A percentile compares a stretch with the other conserved stretches of the same genome.
Conservation (phyloP, 1,140 invertebrate species). For the Lethrus apterus region DNA sequence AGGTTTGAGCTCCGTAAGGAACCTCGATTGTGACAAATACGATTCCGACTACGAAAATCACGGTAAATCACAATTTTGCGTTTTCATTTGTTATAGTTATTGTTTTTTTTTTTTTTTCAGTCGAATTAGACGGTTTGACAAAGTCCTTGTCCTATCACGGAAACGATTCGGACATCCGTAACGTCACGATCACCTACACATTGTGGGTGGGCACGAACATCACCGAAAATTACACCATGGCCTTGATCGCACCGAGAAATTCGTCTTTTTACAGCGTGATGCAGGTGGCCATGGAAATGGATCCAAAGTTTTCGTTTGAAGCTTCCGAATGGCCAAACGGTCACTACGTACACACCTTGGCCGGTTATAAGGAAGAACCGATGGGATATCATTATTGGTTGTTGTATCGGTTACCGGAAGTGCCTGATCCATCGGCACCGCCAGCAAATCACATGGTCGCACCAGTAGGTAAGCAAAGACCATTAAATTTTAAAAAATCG, state of each 20-base stretch:
- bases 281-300: slow-evolving; percentile 72
- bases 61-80: slow-evolving; percentile 25
- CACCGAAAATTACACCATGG: slow-evolving; percentile 64
- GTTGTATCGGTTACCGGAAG: slow-evolving; percentile 66
- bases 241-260: slow-evolving; percentile 61
- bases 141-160: slow-evolving; percentile 32
- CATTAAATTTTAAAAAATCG: slow-evolving; percentile 28
- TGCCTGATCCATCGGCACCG: slow-evolving; percentile 66
- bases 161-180: slow-evolving; percentile 56
- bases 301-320: slow-evolving; percentile 48
- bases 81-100: slow-evolving; percentile 21
- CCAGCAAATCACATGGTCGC: slow-evolving; percentile 78
- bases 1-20: slow-evolving; percentile 58
- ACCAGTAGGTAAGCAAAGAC: slow-evolving; percentile 75
- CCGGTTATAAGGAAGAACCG: slow-evolving; percentile 77
- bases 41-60: slow-evolving; percentile 38
- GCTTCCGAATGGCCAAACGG: slow-evolving; percentile 84
- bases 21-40: slow-evolving; percentile 57
- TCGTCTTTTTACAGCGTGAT: slow-evolving; percentile 80
- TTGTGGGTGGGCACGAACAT: slow-evolving; percentile 80
- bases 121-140: slow-evolving; percentile 36
- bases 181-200: slow-evolving; percentile 73
- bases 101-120: slow-evolving; percentile 22
- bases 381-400: slow-evolving; percentile 85
- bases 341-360: slow-evolving; percentile 80